Evolutionary conservation across 2,113 vertebrate species (phyloP).

Genomic region (Ochotona curzoniae): DNA sequence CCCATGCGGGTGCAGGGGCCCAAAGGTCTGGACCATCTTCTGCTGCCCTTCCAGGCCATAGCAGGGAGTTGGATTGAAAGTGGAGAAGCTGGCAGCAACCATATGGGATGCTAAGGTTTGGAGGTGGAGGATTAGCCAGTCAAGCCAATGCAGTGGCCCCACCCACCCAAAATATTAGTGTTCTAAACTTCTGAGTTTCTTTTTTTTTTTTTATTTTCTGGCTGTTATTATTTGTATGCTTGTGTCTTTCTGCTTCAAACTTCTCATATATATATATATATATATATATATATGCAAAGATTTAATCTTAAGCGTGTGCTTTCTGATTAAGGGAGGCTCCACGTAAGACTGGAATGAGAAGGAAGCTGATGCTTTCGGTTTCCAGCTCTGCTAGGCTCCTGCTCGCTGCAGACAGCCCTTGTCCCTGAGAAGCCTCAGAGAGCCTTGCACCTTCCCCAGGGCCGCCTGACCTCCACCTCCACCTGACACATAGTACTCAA

Average conservation of each 20-base stretch:
- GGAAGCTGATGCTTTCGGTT: not conserved
- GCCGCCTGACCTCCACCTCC: no score
- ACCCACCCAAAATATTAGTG: no score
- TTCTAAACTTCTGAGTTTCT: not conserved
- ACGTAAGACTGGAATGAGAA: not conserved
- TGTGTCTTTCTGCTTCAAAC: not conserved
- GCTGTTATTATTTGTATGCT: not conserved
- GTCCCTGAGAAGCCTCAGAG: not conserved
- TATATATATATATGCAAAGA: no score
- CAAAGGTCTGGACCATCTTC: no score
- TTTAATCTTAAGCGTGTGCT: not conserved
- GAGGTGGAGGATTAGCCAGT: no score
- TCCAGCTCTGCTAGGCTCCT: not conserved
- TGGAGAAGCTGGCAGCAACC: no score
- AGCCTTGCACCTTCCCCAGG: fast-evolving
- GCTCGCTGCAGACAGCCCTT: not conserved
- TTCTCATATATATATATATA: not conserved
- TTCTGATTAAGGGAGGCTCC: not conserved
- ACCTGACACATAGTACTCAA: not conserved
- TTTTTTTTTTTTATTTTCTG: not conserved
- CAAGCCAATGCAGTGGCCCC: no score
- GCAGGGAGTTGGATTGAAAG: no score
- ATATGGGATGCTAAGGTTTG: no score
- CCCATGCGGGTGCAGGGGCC: no score
- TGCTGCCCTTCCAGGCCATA: no score